Evolutionary conservation across 1,140 invertebrate species (phyloP), one percentile per base, ranked within the genome.

Genomic region (Drosophila tsacasi): DNA sequence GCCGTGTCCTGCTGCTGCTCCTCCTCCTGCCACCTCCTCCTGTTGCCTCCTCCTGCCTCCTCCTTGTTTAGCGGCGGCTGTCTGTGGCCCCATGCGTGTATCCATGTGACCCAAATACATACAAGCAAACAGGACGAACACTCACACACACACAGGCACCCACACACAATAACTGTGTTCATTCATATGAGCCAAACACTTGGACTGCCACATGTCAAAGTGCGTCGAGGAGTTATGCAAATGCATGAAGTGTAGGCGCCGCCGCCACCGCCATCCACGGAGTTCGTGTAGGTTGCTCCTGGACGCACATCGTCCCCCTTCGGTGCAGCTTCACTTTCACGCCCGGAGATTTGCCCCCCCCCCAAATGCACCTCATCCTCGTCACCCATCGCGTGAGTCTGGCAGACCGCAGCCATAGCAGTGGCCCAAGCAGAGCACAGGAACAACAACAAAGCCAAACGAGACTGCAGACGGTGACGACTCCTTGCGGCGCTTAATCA

Each of bases 211-310:
- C 84, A 84, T 87, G 85, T 87, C 84, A 87, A 87, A 87, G 84
- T 87, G 84, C 84, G 84, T 87, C 77, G 68, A 77, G 78, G 81
- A 89, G 84, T 87, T 87, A 89, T 87, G 84, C 84, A 87, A 87
- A 90, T 87, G 81, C 69, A 76, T 68, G 69, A 81, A 78, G 73
- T 77, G 80, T 74, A 77, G 52, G 68, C 62, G 81, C 49, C 49
- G 49, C 32, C 52, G 13, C n/a, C 52, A 8, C n/a, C 61, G 47
- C 59, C 25, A 32, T n/a, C 77, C 62, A 66, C 57, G 60, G 67
- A 50, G 66, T 72, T 57, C 66, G 83, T 76, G 83, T 79, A 21
- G 57, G 66, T 52, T 49, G 19, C 39, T 32, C 46, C 65, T 23
- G 52, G 54, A 23, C 54, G 21, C 42, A 12, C 19, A 25, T 19